Conservation (phyloP, 2,113 vertebrate species). For the Anolis sagrei region DNA sequence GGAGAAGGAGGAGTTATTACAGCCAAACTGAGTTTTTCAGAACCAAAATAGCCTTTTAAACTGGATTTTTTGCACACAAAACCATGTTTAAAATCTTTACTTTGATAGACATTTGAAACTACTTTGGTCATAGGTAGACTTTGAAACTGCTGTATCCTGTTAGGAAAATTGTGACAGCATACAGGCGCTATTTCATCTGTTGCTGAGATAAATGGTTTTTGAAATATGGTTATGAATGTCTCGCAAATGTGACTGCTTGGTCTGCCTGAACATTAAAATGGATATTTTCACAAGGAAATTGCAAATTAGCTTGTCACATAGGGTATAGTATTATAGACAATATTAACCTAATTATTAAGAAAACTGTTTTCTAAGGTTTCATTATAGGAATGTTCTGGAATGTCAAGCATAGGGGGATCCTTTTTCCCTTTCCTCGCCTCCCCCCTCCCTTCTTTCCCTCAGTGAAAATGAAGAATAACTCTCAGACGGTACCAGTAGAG, state of each 20-base stretch:
- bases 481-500: slow-evolving; percentile 22
- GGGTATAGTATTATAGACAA: slow-evolving; percentile 17
- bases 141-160: slow-evolving; percentile 27
- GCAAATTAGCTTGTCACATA: slow-evolving; percentile 44
- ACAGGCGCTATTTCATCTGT: neutral
- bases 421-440: neutral
- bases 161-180: slow-evolving; percentile 15
- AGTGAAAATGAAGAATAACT: slow-evolving; percentile 25
- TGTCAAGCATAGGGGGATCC: neutral
- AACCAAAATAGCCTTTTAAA: slow-evolving; percentile 38
- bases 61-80: slow-evolving; percentile 51
- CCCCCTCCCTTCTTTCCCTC: slow-evolving; percentile 3
- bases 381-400: neutral
- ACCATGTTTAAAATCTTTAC: slow-evolving; percentile 17
- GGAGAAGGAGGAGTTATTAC: slow-evolving; percentile 51
- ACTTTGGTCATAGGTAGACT: neutral
- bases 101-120: slow-evolving; percentile 33
- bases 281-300: slow-evolving; percentile 9
- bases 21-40: slow-evolving; percentile 55
- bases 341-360: neutral
- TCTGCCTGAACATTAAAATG: neutral
- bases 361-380: neutral
- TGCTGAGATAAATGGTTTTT: slow-evolving; percentile 21
- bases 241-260: neutral
- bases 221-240: slow-evolving; percentile 3